Base-by-base conservation (phyloP, 2,797 vertebrate genomes). In the Staurois parvus region DNA sequence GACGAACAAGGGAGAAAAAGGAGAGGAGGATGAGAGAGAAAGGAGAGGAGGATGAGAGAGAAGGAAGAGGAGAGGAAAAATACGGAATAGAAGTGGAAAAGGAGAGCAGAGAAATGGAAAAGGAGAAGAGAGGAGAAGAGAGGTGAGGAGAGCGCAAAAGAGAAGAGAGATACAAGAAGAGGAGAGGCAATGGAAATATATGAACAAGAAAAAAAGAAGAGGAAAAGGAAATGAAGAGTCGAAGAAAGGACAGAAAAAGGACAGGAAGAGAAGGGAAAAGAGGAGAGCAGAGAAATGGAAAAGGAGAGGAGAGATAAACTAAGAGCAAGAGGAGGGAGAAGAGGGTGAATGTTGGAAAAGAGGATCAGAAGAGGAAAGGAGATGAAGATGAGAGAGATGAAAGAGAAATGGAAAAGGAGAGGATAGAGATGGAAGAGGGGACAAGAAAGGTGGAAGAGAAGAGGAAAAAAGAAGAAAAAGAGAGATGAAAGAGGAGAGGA, bases 361-460 rank as follows among this genome's bases (percentile, higher is more conserved):
- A 85, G 83, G 74, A 80, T n/a, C n/a, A n/a, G n/a, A n/a, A n/a
- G n/a, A 85, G 90, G 83, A 75, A 86, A 48, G 84, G 81, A 87
- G 1, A 59, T 1, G 3, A 9, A n/a, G 21, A 24, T 24, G 24
- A 24, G 21, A 10, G 21, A 62, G 24, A 87, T 89, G 1, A 68
- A 13, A 7, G 7, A 34, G 34, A 34, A 26, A 2, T 3, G 88
- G 87, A 56, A 17, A 40, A 42, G 67, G 24, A 19, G 15, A 69
- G 84, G 92, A 90, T 93, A 87, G 76, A 89, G 89, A 88, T 86
- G 67, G 26, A 67, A 56, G 30, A 67, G 85, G 88, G 89, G 88
- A 30, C 2, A 7, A 7, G 52, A 21, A 87, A 86, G 34, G 7
- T 34, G 87, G 87, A 91, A 92, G 92, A 89, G 88, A 90, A 91